Percentiles rank a stretch among this genome's conserved stretches.
These are phyloP conservation scores for Drosophila arawakana DNA, from an alignment of 1,140 invertebrate genomes.

Conservation along the genomic window DNA sequence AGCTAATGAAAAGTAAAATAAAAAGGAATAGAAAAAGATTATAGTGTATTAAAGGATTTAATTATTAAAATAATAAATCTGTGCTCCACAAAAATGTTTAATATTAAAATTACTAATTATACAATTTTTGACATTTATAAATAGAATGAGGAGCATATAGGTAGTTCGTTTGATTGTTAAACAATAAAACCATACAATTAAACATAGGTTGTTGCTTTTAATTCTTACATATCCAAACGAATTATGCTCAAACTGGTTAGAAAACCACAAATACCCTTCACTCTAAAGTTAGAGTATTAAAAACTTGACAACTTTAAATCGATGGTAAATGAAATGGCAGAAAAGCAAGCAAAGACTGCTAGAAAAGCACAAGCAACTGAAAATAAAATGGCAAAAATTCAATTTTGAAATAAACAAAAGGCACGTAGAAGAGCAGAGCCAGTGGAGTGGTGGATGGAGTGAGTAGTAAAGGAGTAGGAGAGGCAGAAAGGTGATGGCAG, in stretches of 20 bases:
- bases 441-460: no score
- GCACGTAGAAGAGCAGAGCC: slow-evolving; percentile 9
- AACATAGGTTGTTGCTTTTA: no score
- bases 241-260: neutral
- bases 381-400: slow-evolving; percentile 62
- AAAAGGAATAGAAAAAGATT: no score
- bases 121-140: no score
- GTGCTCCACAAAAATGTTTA: no score
- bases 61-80: no score
- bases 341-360: slow-evolving; percentile 18
- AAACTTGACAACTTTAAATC: slow-evolving; percentile 53
- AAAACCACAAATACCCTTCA: neutral
- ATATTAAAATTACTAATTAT: no score
- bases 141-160: no score
- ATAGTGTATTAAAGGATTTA: no score
- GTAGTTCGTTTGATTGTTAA: no score
- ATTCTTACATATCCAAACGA: neutral
- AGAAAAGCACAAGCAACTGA: slow-evolving; percentile 17
- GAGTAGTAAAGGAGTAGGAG: neutral
- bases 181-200: no score
- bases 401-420: slow-evolving; percentile 66
- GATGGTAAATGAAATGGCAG: slow-evolving; percentile 53
- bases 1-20: no score
- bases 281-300: slow-evolving; percentile 4
- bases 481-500: neutral